Base-by-base conservation (phyloP, 2,888 invertebrate genomes). In the Smittia sp. region DNA sequence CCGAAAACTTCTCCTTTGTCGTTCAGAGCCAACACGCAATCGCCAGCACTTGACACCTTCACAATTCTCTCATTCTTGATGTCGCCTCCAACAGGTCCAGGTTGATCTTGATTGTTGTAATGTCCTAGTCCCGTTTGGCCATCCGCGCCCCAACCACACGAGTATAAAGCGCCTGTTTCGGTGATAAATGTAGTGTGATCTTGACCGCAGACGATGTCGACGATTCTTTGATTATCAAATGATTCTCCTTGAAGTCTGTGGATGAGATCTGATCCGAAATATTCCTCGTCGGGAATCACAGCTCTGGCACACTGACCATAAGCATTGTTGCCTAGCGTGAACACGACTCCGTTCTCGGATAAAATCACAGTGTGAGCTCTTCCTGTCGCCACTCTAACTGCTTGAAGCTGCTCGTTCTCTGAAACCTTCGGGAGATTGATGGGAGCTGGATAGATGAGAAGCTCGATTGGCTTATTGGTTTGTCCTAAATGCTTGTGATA, bases 61-160 rank as follows among this genome's bases (percentile, higher is more conserved):
- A 90, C 85, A 74, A 98, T 93, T 75, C 85, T 89, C 82, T 96
- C 94, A 18, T 87, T 87, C 68, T 88, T 86, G 73, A 97, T 87
- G 79, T 96, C 97, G 0, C 97, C 98, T 75, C 87, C 85, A 0
- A 92, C 87, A 52, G 84, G 80, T 0, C 85, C 84, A 1, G 90
- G 89, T 75, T 82, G 78, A 1, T 86, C 85, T 70, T 85, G 85
- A 74, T 87, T 88, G 22, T 86, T 82, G 78, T 85, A 92, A 77
- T 86, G 86, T 0, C 91, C 92, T 9, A 90, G 83, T 0, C 93
- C 97, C 0, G 95, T 94, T 83, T 98, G 98, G 0, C 98, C 98
- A 82, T 98, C 97, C 0, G 94, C 91, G 32, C 96, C 93, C 90
- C 95, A 93, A 0, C 98, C 98, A 81, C 94, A 97, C 0, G 92